Evolutionary conservation across 2,797 vertebrate species (phyloP).

Genomic region (Enteromius mattozi): DNA sequence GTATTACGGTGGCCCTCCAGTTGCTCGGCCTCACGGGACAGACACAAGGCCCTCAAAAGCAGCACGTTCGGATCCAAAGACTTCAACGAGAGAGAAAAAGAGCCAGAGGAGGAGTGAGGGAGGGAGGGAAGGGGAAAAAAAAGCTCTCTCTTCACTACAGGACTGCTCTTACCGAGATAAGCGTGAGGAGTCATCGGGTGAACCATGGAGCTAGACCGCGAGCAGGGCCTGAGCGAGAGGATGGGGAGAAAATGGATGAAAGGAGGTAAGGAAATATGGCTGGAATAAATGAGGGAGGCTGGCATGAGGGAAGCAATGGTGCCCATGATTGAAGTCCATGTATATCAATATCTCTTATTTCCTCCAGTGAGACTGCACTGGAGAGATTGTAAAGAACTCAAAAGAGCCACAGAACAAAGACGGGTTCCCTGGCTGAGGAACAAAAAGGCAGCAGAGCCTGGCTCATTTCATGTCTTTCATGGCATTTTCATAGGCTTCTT

Average conservation of each 20-base stretch:
- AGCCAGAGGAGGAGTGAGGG: neutral
- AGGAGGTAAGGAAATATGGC: conserved; percentile 24
- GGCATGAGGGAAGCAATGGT: conserved; percentile 20
- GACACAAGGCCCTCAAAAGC: conserved; percentile 14
- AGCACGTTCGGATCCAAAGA: neutral
- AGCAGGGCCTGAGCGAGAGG: neutral
- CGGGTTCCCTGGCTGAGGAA: conserved; percentile 29
- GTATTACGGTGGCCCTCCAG: conserved; percentile 14
- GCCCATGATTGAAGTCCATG: conserved; percentile 35
- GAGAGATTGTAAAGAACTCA: conserved; percentile 46
- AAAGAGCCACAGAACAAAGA: conserved; percentile 39
- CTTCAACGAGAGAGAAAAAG: conserved; percentile 24
- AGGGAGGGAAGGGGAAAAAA: neutral
- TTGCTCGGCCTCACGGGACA: neutral
- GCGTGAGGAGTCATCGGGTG: conserved; percentile 5
- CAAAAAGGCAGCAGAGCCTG: conserved; percentile 18
- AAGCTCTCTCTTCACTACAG: conserved; percentile 20
- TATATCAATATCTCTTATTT: conserved; percentile 44
- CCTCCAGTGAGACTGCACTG: conserved; percentile 41
- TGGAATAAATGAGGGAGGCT: conserved; percentile 10
- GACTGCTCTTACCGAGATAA: conserved; percentile 40
- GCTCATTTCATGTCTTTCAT: conserved; percentile 41
- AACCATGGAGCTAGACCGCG: neutral
- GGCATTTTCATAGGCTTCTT: conserved; percentile 28
- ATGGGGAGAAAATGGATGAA: conserved; percentile 7